Evolutionary conservation across 2,113 vertebrate genomes (phyloP), one percentile per base, ranked within the genome.

Genomic region (Mellivora capensis): DNA sequence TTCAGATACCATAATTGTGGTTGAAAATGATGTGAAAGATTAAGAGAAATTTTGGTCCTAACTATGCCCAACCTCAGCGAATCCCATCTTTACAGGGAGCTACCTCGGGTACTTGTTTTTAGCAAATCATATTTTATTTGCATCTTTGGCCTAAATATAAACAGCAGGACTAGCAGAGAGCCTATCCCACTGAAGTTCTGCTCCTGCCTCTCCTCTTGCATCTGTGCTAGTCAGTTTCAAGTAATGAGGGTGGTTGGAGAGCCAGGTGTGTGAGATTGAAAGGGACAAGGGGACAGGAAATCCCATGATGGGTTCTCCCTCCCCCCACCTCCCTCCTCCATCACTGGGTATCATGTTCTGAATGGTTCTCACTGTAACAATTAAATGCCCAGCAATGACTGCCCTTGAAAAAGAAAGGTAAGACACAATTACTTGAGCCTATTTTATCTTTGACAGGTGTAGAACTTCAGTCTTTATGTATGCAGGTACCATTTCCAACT

Each of bases 1-100:
- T 96, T 95, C 39, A 82, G 76, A 84, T 88, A 86, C 90, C 52
- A 91, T 42, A 39, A 69, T 76, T 96, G 61, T 57, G 42, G 44
- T 52, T 96, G 92, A 62, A 97, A 96, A 76, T 82, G 7, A 91
- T 21, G 77, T 72, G 31, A 97, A 34, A 93, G 54, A 94, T 82
- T 74, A 96, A 91, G 67, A 86, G 21, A 87, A 86, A 91, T 54
- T 77, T 93, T 88, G 42, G 52, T 80, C 8, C 92, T 96, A 95
- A 67, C 42, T 42, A 61, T 81, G n/a, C 34, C 31, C 13, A 77
- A 39, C 5, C 31, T 74, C 84, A 90, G 42, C 12, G 3, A 77
- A 87, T 79, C 17, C 20, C 13, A 39, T 69, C 47, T 77, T 87
- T 72, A 64, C 0, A 76, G 15, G 18, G 47, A 96, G 29, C 21